These are phyloP conservation scores for Mormyrops boulengeri DNA, from an alignment of 2,797 vertebrate genomes.

Conservation along the genomic window DNA sequence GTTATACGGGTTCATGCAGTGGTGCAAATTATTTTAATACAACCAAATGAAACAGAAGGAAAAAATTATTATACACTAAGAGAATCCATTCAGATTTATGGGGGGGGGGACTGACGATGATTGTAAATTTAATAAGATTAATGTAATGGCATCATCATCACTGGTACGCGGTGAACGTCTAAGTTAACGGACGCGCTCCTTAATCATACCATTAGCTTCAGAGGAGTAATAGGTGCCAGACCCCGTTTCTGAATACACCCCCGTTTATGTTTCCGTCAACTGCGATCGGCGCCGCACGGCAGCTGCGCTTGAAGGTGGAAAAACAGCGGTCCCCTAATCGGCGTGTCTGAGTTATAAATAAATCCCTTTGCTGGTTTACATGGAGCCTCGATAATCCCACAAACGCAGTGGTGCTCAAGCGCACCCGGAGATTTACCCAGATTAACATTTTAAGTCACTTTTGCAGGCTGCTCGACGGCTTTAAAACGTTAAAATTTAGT, in stretches of 20 bases:
- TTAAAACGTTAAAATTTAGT: background rate
- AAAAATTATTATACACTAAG: background rate
- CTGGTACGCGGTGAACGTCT: background rate
- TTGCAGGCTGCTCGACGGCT: background rate
- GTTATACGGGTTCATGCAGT: background rate
- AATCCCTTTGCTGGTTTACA: slow-evolving; percentile 3
- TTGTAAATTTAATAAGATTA: background rate
- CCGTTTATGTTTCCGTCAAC: no score
- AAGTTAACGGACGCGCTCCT: background rate
- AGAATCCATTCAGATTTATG: background rate
- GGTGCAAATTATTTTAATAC: background rate
- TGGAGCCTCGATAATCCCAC: slow-evolving; percentile 6
- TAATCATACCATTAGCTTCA: background rate
- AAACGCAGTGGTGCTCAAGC: background rate
- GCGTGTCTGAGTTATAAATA: slow-evolving; percentile 15
- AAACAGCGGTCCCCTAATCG: slow-evolving; percentile 13
- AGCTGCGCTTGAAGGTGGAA: background rate
- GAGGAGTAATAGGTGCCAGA: background rate
- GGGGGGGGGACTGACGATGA: background rate
- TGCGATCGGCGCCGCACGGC: background rate
- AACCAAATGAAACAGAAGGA: background rate
- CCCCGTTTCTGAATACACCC: background rate
- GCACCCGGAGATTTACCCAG: background rate
- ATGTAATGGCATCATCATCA: background rate
- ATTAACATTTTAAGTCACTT: slow-evolving; percentile 1